Conservation (phyloP, 2,797 vertebrate species). For the Urocyon cinereoargenteus region DNA sequence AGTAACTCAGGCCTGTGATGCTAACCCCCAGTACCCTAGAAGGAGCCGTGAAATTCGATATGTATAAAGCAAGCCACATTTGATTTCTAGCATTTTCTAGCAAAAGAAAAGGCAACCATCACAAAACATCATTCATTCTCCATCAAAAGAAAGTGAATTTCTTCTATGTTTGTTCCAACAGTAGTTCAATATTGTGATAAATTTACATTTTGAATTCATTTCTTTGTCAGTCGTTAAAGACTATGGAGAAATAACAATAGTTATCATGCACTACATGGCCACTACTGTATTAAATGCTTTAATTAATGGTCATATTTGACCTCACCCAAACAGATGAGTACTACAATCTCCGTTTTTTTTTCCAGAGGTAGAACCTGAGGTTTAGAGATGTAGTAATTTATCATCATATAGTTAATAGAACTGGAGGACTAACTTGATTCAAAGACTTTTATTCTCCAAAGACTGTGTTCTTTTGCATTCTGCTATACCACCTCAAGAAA, state of each 20-base stretch:
- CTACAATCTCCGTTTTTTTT: neutral
- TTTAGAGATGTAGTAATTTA: neutral
- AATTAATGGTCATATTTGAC: neutral
- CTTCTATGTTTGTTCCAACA: neutral
- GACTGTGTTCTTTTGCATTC: neutral
- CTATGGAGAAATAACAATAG: neutral
- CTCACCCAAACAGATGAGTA: neutral
- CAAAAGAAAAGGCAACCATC: neutral
- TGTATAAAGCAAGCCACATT: neutral
- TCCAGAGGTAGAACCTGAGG: neutral
- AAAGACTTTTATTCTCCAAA: neutral
- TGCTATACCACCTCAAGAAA: neutral
- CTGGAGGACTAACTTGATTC: neutral
- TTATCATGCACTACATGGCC: neutral
- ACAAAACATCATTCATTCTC: neutral
- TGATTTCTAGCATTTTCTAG: neutral
- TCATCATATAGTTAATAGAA: neutral
- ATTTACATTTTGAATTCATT: conserved; percentile 23
- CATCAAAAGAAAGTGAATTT: neutral
- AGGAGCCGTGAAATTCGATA: neutral
- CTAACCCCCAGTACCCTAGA: neutral
- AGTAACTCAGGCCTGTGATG: neutral
- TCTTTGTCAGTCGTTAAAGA: neutral
- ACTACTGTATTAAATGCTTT: neutral
- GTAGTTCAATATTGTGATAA: neutral